These are phyloP conservation scores for Argopecten irradians DNA, from an alignment of 1,140 invertebrate species.

Conservation along the genomic window DNA sequence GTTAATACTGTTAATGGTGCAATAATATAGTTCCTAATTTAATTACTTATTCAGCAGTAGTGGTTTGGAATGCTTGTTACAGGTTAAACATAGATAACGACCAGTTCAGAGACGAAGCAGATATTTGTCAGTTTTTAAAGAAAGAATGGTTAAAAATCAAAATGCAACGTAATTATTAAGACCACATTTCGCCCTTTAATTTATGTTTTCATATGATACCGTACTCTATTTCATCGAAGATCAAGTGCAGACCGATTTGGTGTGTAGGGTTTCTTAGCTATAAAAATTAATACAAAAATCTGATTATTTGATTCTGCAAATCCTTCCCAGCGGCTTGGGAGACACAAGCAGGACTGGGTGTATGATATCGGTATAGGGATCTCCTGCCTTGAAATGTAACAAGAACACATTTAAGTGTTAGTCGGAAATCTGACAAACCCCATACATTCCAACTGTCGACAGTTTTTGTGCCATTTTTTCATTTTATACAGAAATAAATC, in stretches of 20 bases:
- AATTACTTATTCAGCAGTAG: no score
- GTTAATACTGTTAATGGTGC: no score
- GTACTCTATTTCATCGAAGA: no score
- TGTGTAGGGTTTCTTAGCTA: not conserved
- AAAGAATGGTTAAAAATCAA: no score
- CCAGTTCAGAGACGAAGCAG: no score
- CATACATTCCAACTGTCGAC: not conserved
- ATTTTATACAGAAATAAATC: conserved; percentile 23
- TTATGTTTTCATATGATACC: no score
- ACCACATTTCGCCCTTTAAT: no score
- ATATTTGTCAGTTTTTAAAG: no score
- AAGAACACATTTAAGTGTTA: conserved; percentile 3
- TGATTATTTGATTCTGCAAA: not conserved
- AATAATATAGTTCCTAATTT: no score
- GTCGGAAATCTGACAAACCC: not conserved
- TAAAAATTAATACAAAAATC: not conserved
- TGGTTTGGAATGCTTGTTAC: no score
- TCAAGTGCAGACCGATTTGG: not conserved
- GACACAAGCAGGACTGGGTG: not conserved
- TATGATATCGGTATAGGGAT: not conserved
- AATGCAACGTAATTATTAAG: no score
- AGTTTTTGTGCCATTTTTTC: conserved; percentile 15
- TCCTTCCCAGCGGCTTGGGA: not conserved
- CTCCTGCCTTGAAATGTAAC: not conserved
- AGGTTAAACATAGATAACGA: no score